Percentiles rank a stretch among this genome's conserved stretches.
phyloP scores from a whole-genome alignment of 1,140 invertebrate genomes.

The Diorhabda carinulata region DNA sequence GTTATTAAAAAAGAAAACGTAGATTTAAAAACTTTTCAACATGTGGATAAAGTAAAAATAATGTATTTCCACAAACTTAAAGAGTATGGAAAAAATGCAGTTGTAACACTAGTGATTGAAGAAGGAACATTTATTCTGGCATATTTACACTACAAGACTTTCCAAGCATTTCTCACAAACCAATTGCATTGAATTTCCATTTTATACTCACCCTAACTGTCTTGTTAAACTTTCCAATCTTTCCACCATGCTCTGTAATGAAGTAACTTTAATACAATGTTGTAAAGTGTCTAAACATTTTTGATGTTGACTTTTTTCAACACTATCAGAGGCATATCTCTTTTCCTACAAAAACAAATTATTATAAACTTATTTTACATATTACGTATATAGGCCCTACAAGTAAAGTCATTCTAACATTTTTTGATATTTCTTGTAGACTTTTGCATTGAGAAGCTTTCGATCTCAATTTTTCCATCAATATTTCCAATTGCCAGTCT shows the following conservation, averaged over 20 bases:
- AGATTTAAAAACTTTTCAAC: no score
- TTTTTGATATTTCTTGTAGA: conserved; percentile 79
- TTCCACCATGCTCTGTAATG: conserved; percentile 86
- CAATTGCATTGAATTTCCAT: neutral
- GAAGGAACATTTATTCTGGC: no score
- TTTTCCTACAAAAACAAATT: conserved; percentile 63
- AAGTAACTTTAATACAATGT: conserved; percentile 90
- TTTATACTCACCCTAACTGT: conserved; percentile 67
- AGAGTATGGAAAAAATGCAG: no score
- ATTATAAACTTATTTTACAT: neutral
- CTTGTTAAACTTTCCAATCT: conserved; percentile 84
- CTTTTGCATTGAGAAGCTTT: conserved; percentile 70
- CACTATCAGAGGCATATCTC: conserved; percentile 72
- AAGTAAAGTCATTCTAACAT: conserved; percentile 74
- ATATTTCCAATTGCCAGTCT: conserved; percentile 72
- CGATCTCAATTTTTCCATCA: conserved; percentile 84
- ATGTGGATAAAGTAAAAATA: no score
- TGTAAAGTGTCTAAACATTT: conserved; percentile 89
- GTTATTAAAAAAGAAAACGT: no score
- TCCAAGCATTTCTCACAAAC: no score
- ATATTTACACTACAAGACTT: no score
- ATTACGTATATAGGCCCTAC: conserved; percentile 52
- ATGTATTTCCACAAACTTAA: no score
- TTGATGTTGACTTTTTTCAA: conserved; percentile 80
- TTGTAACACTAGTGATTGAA: no score